Evolutionary conservation across 2,888 invertebrate species (phyloP), one percentile per base, ranked within the genome.

Genomic region (Erebia aethiops): DNA sequence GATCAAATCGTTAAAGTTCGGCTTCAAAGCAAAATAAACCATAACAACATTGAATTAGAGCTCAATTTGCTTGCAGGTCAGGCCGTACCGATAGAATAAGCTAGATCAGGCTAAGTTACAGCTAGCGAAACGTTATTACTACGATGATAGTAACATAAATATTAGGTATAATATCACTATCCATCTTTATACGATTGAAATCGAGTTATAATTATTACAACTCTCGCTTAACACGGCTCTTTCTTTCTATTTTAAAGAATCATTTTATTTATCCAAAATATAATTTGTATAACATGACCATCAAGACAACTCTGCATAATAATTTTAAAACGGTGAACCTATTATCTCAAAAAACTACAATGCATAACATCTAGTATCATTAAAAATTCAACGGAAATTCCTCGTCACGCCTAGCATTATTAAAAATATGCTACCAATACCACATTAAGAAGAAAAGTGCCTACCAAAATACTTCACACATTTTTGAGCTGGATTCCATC

Each of bases 261-360:
- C 35, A 35, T 35, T 26, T 52, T 21, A 56, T 56, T 56, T 56
- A 56, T 21, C 13, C 56, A 21, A 56, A 21, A 49, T 61, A 21
- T 18, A 49, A 62, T 49, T 56, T 43, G 43, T 67, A 49, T 35
- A n/a, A 18, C 16, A 49, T 67, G 49, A 21, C 67, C 16, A 58
- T 58, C 18, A n/a, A 5, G 49, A 58, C 67, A 26, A 58, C 49
- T 49, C 58, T 10, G 21, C 21, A 21, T 85, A 86, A 21, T 85
- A 86, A 86, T 85, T 89, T 89, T 89, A 86, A 85, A 90, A 87
- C 86, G 78, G 82, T 86, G 82, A 81, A 76, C 81, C 83, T 85
- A 85, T 58, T 66, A 63, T 80, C 64, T 80, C 79, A 76, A 84
- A 83, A 83, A 77, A 80, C 87, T 88, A 88, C 81, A 77, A 78